Evolutionary conservation across 2,113 vertebrate genomes (phyloP).

Genomic region (Austrofundulus limnaeus): DNA sequence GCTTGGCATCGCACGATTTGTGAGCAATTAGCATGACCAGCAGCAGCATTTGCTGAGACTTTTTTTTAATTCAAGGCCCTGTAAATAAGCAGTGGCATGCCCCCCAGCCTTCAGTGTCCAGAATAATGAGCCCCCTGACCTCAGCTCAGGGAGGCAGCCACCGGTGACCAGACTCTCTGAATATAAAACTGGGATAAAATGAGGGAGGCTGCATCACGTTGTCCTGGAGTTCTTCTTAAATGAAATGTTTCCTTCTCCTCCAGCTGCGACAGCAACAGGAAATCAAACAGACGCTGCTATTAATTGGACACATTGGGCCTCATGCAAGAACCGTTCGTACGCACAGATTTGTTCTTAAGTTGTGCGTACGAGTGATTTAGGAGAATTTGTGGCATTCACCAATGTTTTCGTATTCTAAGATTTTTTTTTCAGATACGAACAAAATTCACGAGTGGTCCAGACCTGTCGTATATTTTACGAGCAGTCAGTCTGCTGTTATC

Average conservation of each 20-base stretch:
- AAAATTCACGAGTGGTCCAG: too few relatives aligned
- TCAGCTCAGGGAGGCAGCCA: constrained; percentile 22
- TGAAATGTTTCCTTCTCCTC: constrained; percentile 17
- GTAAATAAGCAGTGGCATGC: constrained; percentile 28
- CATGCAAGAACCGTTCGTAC: too few relatives aligned
- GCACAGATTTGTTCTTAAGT: too few relatives aligned
- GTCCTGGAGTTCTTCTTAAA: constrained; percentile 11
- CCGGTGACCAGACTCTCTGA: constrained; percentile 6
- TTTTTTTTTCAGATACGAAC: too few relatives aligned
- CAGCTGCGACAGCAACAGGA: neutral
- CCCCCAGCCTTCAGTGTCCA: constrained; percentile 10
- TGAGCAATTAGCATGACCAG: constrained; percentile 38
- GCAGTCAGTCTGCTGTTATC: too few relatives aligned
- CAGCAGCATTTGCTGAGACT: constrained; percentile 15
- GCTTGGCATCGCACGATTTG: constrained; percentile 26
- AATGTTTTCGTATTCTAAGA: too few relatives aligned
- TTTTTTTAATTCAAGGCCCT: constrained; percentile 35
- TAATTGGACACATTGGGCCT: constrained; percentile 60
- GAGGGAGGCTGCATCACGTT: constrained; percentile 3
- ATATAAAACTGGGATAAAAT: constrained; percentile 1
- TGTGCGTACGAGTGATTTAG: too few relatives aligned
- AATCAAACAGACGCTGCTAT: neutral
- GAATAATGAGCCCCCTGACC: constrained; percentile 49
- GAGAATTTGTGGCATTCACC: too few relatives aligned
- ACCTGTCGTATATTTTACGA: too few relatives aligned